Conservation (phyloP, 2,113 vertebrate genomes). For the Gila orcuttii region DNA sequence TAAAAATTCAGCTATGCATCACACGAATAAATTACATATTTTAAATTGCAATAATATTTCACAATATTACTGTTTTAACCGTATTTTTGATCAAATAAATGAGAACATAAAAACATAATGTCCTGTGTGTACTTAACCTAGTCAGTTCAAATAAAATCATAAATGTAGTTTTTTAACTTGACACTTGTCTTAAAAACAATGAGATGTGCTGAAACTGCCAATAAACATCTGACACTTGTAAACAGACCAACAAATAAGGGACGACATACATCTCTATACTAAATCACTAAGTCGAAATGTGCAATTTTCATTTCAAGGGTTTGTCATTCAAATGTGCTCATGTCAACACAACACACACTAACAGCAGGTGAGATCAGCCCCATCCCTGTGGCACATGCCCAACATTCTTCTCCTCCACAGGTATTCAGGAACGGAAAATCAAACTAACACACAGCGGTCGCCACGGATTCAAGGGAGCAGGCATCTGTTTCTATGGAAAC, state of each 20-base stretch:
- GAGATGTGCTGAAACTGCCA: no score
- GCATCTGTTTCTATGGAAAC: slow-evolving; percentile 58
- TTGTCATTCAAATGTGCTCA: slow-evolving; percentile 10
- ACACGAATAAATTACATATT: background rate
- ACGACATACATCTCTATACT: background rate
- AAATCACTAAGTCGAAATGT: background rate
- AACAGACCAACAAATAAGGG: background rate
- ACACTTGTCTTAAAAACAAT: background rate
- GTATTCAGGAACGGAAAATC: slow-evolving; percentile 45
- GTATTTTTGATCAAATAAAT: background rate
- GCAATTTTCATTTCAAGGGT: background rate
- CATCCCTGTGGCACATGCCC: slow-evolving; percentile 46
- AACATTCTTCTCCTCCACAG: slow-evolving; percentile 43
- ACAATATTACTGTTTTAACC: background rate
- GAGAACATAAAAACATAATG: background rate
- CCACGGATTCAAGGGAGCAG: slow-evolving; percentile 44
- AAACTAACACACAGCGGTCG: slow-evolving; percentile 26
- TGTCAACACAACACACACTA: slow-evolving; percentile 17
- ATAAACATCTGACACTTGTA: background rate
- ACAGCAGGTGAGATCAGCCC: slow-evolving; percentile 47
- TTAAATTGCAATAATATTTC: background rate
- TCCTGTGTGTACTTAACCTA: no score
- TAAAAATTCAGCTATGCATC: background rate
- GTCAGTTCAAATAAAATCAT: no score
- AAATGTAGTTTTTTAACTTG: background rate